A percentile compares a stretch with the other conserved stretches of the same genome.
Evolutionary conservation across 2,113 vertebrate genomes (phyloP).

Genomic region (Octodon degus): DNA sequence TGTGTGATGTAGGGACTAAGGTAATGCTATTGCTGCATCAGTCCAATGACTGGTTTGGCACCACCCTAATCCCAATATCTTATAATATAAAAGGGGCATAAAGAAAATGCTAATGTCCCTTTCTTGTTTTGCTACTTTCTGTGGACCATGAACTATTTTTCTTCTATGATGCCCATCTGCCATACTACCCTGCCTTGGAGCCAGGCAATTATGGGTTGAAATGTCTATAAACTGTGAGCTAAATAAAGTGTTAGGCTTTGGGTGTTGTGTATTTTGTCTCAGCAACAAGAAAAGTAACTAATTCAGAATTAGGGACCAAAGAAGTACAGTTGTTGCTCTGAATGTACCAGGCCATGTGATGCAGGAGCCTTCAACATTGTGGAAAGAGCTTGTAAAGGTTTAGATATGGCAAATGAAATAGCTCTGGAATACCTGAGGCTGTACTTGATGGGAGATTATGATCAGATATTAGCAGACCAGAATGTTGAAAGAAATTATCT

Average conservation of each 20-base stretch:
- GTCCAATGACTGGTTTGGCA: neutral
- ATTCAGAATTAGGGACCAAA: neutral
- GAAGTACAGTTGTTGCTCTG: neutral
- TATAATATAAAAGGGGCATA: neutral
- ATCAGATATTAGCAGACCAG: neutral
- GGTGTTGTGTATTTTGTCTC: neutral
- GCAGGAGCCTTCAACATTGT: neutral
- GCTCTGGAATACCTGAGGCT: neutral
- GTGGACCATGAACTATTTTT: neutral
- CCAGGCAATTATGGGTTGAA: neutral
- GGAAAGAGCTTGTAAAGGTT: neutral
- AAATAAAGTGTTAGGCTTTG: neutral
- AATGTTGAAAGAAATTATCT: neutral
- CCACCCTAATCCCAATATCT: neutral
- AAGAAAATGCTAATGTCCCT: neutral
- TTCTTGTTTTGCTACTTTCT: neutral
- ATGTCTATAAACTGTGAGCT: neutral
- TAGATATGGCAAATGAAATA: neutral
- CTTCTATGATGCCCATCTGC: neutral
- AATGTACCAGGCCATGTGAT: neutral
- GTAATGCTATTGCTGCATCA: neutral
- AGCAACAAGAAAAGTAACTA: neutral
- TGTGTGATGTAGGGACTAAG: neutral
- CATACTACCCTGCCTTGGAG: neutral
- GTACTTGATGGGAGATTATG: neutral